Evolutionary conservation across 2,113 vertebrate genomes (phyloP), one percentile per base, ranked within the genome.

Genomic region (Ophthalmolycus amberensis): DNA sequence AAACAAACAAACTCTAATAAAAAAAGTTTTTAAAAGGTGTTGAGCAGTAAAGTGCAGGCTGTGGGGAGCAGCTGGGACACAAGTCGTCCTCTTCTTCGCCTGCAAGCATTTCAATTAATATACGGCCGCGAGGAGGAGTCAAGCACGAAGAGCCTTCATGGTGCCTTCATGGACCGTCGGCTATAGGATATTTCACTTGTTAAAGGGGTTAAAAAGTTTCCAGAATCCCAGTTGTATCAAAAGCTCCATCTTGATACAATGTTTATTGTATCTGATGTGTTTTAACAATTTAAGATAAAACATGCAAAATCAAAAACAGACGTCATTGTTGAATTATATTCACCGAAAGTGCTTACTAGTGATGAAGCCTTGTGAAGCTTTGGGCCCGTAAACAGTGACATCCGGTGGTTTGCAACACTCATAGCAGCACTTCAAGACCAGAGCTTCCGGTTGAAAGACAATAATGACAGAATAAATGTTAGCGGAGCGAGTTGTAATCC

Each of bases 101-200:
- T 60, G 29, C 48, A 69, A 59, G 20, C 75, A 42, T 65, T 22
- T 70, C 75, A 70, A 34, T 80, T 87, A 62, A 81, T 89, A 74
- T 75, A 71, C 9, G 1, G 37, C 60, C 15, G n/a, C 11, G 46
- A 88, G 92, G 92, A 85, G 90, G 92, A 88, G 91, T 65, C 75
- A 77, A 48, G 58, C 22, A 0, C 0, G 14, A 46, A 32, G 32
- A 60, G 68, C 58, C 27, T 40, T 82, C 32, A 56, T 0, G 85
- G 9, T 38, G 58, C 78, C 37, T 82, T 74, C 58, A 75, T 0
- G 1, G 5, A 40, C 6, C 7, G 0, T 64, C 37, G 62, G 27
- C 70, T 14, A 6, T 5, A 20, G 0, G 20, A 82, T 0, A 0
- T 11, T 27, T 2, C 0, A 5, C 2, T 5, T 15, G 5, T 9